Evolutionary conservation across 1,140 invertebrate genomes (phyloP), one percentile per base, ranked within the genome.

Genomic region (Nephotettix cincticeps): DNA sequence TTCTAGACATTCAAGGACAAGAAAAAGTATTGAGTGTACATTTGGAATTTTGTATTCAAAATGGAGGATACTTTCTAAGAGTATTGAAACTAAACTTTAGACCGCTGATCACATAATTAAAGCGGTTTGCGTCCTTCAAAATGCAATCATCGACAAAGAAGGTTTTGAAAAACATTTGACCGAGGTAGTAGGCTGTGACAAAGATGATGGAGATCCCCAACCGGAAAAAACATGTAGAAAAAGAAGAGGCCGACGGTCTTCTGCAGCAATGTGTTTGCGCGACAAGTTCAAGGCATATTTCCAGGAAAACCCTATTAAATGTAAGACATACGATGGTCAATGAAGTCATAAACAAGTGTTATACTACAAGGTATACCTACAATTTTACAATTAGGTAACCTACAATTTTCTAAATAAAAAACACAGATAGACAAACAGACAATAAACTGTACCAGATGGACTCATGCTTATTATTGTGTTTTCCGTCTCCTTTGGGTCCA

Each of bases 1-100:
- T 63, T 63, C 27, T 23, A 63, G 58, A 25, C 28, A 63, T 19
- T 63, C 58, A 63, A 63, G 58, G 28, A 25, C 58, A 63, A 63
- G 58, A 63, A 63, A 63, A 63, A 69, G 45, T 30, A 45, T 69
- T 27, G 68, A 54, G 28, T 69, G 68, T 25, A 17, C 45, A 45
- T 69, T 69, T 54, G 68, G 68, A 69, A 69, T 69, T 66, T 51
- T 66, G 32, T 71, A 71, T 66, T 40, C 70, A 1, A 69, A 54
- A 54, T 69, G 68, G 68, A 9, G 68, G 27, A 69, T 69, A 6
- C 68, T 69, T 9, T 69, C 68, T 1, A 69, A 69, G 29, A 13
- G 13, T 25, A 51, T 69, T 54, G 68, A 69, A 54, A 69, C 68
- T 1, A 56, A 69, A 30, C 45, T 1, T 19, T 21, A 69, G 19